A percentile compares a stretch with the other conserved stretches of the same genome.
These are phyloP conservation scores for Dynastes tityus DNA, from an alignment of 2,888 invertebrate genomes.

Conservation along the genomic window DNA sequence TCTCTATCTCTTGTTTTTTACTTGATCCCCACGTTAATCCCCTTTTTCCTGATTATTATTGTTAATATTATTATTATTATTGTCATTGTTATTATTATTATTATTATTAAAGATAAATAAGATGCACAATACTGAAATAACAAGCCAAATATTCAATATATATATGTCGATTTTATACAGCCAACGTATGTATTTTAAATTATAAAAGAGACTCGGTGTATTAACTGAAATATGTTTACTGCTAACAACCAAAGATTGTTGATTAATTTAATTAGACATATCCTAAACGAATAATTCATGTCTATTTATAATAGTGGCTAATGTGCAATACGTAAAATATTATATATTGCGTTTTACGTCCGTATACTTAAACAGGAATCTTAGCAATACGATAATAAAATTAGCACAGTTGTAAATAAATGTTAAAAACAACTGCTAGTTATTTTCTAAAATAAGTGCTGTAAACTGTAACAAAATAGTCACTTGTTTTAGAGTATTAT, in stretches of 20 bases:
- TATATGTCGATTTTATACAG: background rate
- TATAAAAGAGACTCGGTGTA: background rate
- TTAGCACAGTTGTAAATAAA: conserved; percentile 21
- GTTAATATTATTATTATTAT: too few species aligned
- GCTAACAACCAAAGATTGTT: background rate
- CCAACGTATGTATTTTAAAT: too few species aligned
- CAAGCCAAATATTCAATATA: background rate
- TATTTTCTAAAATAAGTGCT: background rate
- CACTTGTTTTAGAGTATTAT: background rate
- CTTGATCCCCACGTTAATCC: too few species aligned
- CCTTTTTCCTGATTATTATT: too few species aligned
- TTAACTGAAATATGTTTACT: background rate
- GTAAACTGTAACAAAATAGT: background rate
- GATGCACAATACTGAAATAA: background rate
- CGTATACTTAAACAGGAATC: background rate
- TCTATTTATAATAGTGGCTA: conserved; percentile 28
- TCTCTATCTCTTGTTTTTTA: too few species aligned
- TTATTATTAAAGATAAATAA: background rate
- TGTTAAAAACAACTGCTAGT: background rate
- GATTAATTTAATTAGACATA: conserved; percentile 13
- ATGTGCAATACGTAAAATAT: background rate
- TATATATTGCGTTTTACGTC: background rate
- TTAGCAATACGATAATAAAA: background rate
- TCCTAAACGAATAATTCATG: conserved; percentile 6
- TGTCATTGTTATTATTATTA: too few species aligned